Conservation (phyloP, 2,888 invertebrate genomes). For the Caenorhabditis zanzibari region DNA sequence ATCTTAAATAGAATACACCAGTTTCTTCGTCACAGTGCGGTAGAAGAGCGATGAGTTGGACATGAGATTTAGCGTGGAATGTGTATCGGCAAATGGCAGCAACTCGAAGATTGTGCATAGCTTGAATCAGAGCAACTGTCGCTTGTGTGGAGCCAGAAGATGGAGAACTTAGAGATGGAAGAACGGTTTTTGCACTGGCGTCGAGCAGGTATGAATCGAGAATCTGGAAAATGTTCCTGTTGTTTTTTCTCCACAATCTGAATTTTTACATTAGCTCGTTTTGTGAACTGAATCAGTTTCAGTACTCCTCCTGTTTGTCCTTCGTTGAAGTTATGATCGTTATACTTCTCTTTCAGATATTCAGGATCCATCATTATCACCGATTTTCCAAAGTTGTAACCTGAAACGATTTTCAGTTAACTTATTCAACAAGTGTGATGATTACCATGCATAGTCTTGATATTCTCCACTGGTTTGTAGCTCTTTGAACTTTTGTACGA, state of each 20-base stretch:
- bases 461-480: constrained; percentile 27
- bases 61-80: constrained; percentile 59
- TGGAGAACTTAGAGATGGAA: constrained; percentile 55
- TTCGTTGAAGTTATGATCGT: constrained; percentile 72
- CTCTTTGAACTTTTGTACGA: not conserved
- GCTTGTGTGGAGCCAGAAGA: constrained; percentile 21
- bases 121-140: constrained; percentile 58
- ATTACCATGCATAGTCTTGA: constrained; percentile 28
- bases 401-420: constrained; percentile 3
- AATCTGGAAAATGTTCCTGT: constrained; percentile 57
- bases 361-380: constrained; percentile 64
- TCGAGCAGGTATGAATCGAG: constrained; percentile 64
- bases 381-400: constrained; percentile 58
- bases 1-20: constrained; percentile 59
- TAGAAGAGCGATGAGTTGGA: constrained; percentile 66
- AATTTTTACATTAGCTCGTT: constrained; percentile 55
- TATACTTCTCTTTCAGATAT: constrained; percentile 58
- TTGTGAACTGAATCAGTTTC: constrained; percentile 71
- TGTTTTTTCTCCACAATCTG: not conserved
- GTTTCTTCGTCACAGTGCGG: constrained; percentile 60
- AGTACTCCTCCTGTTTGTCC: constrained; percentile 68
- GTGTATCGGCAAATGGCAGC: constrained; percentile 72
- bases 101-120: constrained; percentile 62
- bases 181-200: constrained; percentile 59
- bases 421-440: not conserved